These are phyloP conservation scores for Castor canadensis DNA, from an alignment of 2,113 vertebrate species.

Conservation along the genomic window DNA sequence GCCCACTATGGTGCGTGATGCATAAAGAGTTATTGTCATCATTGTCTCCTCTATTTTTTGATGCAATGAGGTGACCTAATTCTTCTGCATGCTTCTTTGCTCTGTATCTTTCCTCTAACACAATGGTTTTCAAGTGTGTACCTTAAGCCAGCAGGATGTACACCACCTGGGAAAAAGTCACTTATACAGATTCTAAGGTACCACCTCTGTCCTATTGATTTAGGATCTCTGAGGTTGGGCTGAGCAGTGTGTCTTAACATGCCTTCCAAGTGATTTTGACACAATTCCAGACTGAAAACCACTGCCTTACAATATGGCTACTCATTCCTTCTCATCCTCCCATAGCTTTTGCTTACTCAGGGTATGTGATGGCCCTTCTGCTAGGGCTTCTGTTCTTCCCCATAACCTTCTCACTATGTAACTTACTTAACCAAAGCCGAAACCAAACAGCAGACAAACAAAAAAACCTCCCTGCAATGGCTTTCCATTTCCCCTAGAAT, in stretches of 20 bases:
- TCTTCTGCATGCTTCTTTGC: neutral
- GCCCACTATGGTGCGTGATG: neutral
- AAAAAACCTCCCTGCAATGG: neutral
- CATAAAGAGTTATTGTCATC: neutral
- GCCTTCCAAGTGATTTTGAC: accelerated
- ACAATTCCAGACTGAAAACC: neutral
- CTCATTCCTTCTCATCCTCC: neutral
- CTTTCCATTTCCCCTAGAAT: neutral
- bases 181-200: too few species aligned
- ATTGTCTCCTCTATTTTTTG: neutral
- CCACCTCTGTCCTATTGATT: neutral
- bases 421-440: too few species aligned
- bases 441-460: too few species aligned
- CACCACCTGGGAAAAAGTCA: neutral
- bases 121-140: neutral
- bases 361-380: neutral
- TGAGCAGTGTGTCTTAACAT: neutral
- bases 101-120: neutral
- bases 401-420: neutral
- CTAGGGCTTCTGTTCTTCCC: neutral
- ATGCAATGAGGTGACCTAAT: neutral
- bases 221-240: too few species aligned
- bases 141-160: neutral
- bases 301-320: neutral
- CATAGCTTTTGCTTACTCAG: neutral